Base-by-base conservation (phyloP, 2,797 vertebrate genomes). In the Oophaga sylvatica region DNA sequence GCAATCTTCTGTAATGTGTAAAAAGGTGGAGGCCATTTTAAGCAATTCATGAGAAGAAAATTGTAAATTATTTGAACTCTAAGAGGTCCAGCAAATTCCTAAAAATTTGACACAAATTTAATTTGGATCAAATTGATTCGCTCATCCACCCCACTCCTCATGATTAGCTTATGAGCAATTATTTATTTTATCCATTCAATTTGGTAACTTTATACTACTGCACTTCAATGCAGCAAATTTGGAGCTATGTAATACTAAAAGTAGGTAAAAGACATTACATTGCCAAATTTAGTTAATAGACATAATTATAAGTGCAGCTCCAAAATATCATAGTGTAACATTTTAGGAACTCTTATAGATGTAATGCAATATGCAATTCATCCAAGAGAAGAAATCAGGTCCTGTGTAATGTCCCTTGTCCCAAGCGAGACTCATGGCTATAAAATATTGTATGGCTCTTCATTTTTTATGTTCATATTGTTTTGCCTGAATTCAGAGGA, bases 401-500 rank as follows among this genome's bases (percentile, higher is more conserved):
- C 70, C 65, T 81, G 57, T 60, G 56, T 62, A 71, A 57, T 84
- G 75, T 79, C 70, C 63, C 63, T 80, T 88, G 82, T 85, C 82
- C 87, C 45, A 45, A 65, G 15, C 71, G 59, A 68, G 57, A 73
- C 41, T 77, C 67, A 80, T 26, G 68, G 65, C 76, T 77, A 84
- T 88, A 88, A 84, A 88, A 84, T 80, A 88, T 81, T 26, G 48
- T 53, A 53, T 53, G 67, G 77, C 57, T 63, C 26, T 63, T 41
- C 31, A 57, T 84, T 84, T 84, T 80, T 67, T 53, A 63, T 88
- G 82, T 81, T 88, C 77, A 67, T 88, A 84, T 85, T 88, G 81
- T 88, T 84, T 81, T 85, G 82, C 80, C 67, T 88, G 77, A 84
- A 88, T 88, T 88, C 77, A 84, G 76, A 56, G 76, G 82, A 88